A percentile compares a stretch with the other conserved stretches of the same genome.
phyloP scores from a whole-genome alignment of 2,113 vertebrate genomes.

The Microtus montanus region DNA sequence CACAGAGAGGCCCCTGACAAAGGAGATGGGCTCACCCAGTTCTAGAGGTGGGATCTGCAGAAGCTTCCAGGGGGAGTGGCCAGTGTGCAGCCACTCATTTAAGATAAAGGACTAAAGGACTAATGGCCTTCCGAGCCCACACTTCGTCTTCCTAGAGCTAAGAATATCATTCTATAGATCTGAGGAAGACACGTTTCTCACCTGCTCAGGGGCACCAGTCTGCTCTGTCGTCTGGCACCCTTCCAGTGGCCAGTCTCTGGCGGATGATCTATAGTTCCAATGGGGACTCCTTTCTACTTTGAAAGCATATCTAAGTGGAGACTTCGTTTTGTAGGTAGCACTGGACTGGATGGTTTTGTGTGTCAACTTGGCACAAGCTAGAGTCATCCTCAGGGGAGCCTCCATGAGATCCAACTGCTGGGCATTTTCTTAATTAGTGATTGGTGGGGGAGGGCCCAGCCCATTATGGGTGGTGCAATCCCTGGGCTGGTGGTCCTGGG shows the following conservation, averaged over 20 bases:
- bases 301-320: background rate
- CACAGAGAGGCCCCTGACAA: fast-evolving
- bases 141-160: background rate
- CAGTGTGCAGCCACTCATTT: fast-evolving
- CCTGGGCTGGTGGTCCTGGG: background rate
- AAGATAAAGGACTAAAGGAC: background rate
- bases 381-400: background rate
- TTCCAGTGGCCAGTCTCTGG: background rate
- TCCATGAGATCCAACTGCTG: background rate
- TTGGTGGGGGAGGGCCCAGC: background rate
- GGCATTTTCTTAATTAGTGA: background rate
- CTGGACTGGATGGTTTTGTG: background rate
- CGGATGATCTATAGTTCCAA: background rate
- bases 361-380: background rate
- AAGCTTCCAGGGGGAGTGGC: too few species aligned
- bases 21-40: background rate
- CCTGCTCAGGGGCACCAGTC: background rate
- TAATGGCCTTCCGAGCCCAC: fast-evolving
- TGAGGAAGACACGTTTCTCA: background rate
- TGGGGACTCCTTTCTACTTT: background rate
- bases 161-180: background rate
- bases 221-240: fast-evolving
- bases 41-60: too few species aligned
- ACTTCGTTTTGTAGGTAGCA: background rate
- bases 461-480: background rate